Conservation (phyloP, 2,113 vertebrate species). For the Heptranchias perlo region DNA sequence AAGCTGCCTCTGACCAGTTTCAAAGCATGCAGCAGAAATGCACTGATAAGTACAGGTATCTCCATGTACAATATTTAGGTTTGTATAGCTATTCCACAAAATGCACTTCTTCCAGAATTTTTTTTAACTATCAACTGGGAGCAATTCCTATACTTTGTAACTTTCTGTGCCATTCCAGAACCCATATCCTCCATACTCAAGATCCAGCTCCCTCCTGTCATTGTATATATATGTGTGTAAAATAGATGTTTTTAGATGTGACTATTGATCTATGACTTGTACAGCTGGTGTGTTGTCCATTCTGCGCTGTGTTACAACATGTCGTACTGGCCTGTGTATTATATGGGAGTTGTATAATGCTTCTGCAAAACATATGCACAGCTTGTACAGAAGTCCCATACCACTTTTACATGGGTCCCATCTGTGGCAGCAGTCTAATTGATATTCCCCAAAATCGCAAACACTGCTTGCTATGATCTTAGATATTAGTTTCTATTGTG, state of each 20-base stretch:
- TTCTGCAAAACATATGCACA: background rate
- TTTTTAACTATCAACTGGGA: background rate
- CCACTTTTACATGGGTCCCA: too few species aligned
- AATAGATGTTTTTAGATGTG: background rate
- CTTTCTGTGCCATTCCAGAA: background rate
- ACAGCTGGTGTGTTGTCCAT: background rate
- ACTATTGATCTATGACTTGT: background rate
- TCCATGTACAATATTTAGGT: background rate
- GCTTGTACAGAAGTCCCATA: background rate
- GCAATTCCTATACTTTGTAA: background rate
- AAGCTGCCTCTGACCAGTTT: slow-evolving; percentile 7
- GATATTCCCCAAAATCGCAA: background rate
- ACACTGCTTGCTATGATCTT: background rate
- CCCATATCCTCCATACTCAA: background rate
- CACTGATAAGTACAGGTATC: background rate
- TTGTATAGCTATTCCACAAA: background rate
- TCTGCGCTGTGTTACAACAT: background rate
- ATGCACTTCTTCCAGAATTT: background rate
- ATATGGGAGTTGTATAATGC: background rate
- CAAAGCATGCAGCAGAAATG: background rate
- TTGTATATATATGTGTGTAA: background rate
- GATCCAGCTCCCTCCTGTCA: background rate
- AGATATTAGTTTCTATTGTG: background rate
- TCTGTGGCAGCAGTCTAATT: background rate
- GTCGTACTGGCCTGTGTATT: background rate